phyloP scores from a whole-genome alignment of 1,140 invertebrate genomes.

The Lordiphosa clarofinis region DNA sequence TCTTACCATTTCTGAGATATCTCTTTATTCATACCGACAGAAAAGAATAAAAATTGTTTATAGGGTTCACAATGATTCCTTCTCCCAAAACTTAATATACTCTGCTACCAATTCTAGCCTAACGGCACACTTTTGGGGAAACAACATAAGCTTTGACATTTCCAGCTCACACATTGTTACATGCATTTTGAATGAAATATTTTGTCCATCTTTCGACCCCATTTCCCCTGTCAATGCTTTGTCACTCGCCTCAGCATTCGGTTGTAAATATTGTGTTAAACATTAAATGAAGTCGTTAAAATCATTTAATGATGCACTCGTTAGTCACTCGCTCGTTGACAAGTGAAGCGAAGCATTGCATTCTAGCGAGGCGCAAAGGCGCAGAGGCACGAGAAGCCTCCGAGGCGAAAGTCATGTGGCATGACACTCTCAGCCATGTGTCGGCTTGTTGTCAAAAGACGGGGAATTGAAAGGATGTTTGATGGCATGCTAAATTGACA shows the following conservation, averaged over 20 bases:
- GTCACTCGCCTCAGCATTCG: constrained; percentile 6
- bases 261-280: constrained; percentile 74
- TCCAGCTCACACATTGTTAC: too few species aligned
- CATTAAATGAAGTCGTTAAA: constrained; percentile 76
- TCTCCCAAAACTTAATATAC: too few species aligned
- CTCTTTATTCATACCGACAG: too few species aligned
- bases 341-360: constrained; percentile 52
- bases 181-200: too few species aligned
- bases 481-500: constrained; percentile 71
- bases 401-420: constrained; percentile 25
- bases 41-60: too few species aligned
- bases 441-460: constrained; percentile 53
- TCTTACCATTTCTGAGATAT: too few species aligned
- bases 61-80: too few species aligned
- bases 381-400: too few species aligned
- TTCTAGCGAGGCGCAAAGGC: constrained; percentile 42
- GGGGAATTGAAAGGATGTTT: constrained; percentile 72
- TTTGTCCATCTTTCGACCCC: too few species aligned
- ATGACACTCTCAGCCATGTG: constrained; percentile 27
- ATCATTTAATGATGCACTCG: constrained; percentile 73
- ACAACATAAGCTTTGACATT: too few species aligned
- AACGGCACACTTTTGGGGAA: too few species aligned
- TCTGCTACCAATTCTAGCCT: too few species aligned
- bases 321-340: constrained; percentile 64
- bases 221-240: constrained; percentile 3